A percentile compares a stretch with the other conserved stretches of the same genome.
phyloP scores from a whole-genome alignment of 2,888 invertebrate species.

The Euzetes globulus region DNA sequence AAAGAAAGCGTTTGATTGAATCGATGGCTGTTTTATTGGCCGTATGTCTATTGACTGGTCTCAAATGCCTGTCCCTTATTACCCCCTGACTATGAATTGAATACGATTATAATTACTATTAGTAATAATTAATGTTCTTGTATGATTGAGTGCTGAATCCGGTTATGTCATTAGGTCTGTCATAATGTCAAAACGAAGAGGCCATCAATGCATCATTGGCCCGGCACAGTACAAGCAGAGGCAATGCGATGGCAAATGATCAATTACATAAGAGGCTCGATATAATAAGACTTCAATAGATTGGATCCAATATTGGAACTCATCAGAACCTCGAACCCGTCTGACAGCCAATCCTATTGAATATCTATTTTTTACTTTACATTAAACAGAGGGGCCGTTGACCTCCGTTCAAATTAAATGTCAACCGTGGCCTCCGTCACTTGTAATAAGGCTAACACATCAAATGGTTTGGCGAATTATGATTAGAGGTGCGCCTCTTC shows the following conservation, averaged over 20 bases:
- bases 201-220: neutral
- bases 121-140: constrained; percentile 20
- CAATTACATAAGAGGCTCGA: neutral
- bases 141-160: constrained; percentile 16
- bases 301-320: neutral
- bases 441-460: constrained; percentile 20
- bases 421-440: constrained; percentile 23
- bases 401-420: constrained; percentile 15
- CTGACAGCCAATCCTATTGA: constrained; percentile 22
- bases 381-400: constrained; percentile 12
- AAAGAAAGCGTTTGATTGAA: neutral
- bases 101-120: constrained; percentile 13
- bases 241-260: neutral
- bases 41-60: neutral
- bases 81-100: constrained; percentile 11
- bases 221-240: neutral
- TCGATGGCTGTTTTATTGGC: neutral
- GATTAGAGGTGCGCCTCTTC: constrained; percentile 20
- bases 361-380: constrained; percentile 9
- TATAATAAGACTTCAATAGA: constrained; percentile 6
- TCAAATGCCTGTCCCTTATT: neutral
- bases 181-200: neutral
- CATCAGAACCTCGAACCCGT: constrained; percentile 6
- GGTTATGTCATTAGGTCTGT: constrained; percentile 24
- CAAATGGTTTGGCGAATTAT: constrained; percentile 22